Percentiles rank a stretch among this genome's conserved stretches.
Conservation (phyloP, 2,888 invertebrate genomes). For the Diabrotica balteata region DNA sequence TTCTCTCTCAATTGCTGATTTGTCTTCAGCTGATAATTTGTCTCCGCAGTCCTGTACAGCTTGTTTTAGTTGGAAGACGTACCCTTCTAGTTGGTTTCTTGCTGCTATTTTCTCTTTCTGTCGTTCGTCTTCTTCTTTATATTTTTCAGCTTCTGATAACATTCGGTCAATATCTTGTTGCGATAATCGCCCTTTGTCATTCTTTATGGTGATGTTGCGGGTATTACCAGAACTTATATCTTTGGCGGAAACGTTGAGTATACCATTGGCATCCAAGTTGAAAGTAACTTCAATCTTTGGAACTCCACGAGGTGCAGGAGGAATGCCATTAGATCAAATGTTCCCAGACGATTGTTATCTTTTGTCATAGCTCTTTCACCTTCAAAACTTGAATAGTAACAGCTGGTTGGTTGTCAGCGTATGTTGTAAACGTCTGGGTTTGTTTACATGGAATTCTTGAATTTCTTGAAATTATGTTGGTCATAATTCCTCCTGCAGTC, state of each 20-base stretch:
- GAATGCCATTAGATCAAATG: conserved; percentile 72
- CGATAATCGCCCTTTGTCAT: conserved; percentile 81
- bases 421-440: conserved; percentile 68
- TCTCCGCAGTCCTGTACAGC: conserved; percentile 70
- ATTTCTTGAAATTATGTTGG: conserved; percentile 66
- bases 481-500: conserved; percentile 82
- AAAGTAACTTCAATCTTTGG: conserved; percentile 77
- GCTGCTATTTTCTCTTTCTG: conserved; percentile 72
- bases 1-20: conserved; percentile 59
- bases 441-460: conserved; percentile 65
- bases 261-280: conserved; percentile 78
- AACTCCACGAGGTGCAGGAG: conserved; percentile 73
- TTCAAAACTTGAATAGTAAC: conserved; percentile 69
- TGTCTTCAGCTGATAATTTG: conserved; percentile 65
- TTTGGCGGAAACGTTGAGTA: conserved; percentile 66
- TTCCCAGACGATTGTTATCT: conserved; percentile 75
- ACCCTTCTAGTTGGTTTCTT: conserved; percentile 75
- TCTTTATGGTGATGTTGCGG: conserved; percentile 80
- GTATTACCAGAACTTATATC: conserved; percentile 70
- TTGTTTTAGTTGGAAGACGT: conserved; percentile 74
- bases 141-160: conserved; percentile 77
- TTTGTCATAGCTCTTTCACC: conserved; percentile 82
- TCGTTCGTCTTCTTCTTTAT: conserved; percentile 75
- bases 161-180: conserved; percentile 84
- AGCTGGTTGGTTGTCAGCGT: conserved; percentile 71